Conservation (phyloP, 2,888 invertebrate genomes). For the Ophioninae sp. region DNA sequence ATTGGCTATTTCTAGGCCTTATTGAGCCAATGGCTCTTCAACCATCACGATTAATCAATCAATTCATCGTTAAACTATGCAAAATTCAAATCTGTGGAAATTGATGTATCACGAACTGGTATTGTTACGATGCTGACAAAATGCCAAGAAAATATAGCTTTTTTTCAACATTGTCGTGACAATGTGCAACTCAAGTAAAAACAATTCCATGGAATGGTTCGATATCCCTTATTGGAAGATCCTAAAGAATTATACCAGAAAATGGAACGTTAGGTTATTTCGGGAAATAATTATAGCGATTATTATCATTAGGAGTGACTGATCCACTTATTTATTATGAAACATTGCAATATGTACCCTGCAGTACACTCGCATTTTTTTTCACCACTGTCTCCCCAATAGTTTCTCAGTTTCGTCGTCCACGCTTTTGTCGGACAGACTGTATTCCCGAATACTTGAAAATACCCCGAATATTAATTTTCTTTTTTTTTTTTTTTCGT, state of each 20-base stretch:
- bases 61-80: slow-evolving; percentile 52
- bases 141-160: slow-evolving; percentile 22
- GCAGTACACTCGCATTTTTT: too few species aligned
- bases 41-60: slow-evolving; percentile 53
- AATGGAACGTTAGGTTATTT: background rate
- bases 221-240: background rate
- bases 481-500: background rate
- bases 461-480: background rate
- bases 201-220: too few species aligned
- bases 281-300: background rate
- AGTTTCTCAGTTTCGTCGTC: too few species aligned
- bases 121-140: slow-evolving; percentile 27
- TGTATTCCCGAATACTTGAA: background rate
- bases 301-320: too few species aligned
- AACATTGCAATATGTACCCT: too few species aligned
- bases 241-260: background rate
- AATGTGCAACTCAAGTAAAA: background rate
- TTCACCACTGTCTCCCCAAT: too few species aligned
- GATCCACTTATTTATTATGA: too few species aligned
- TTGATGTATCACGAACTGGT: background rate
- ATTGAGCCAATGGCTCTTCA: slow-evolving; percentile 39
- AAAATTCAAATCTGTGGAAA: slow-evolving; percentile 28
- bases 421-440: too few species aligned
- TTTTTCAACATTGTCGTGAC: slow-evolving; percentile 17
- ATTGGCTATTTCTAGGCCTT: slow-evolving; percentile 39